These are phyloP conservation scores for Chrysocyon brachyurus DNA, from an alignment of 2,797 vertebrate genomes.

Conservation along the genomic window DNA sequence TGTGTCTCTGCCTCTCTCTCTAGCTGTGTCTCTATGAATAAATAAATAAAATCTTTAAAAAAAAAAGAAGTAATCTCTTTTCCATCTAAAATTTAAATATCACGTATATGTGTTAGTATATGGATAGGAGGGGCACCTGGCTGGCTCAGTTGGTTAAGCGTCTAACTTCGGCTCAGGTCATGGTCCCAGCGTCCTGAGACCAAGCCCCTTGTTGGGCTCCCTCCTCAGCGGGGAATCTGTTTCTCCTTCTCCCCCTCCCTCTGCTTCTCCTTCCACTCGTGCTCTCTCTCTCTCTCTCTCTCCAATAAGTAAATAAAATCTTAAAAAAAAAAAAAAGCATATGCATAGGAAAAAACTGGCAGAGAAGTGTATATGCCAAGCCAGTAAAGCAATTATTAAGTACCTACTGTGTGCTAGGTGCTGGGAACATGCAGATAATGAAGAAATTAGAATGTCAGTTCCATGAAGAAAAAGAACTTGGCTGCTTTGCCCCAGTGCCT, in stretches of 20 bases:
- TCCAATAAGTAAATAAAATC: background rate
- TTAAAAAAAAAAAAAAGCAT: background rate
- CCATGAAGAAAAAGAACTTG: background rate
- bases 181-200: background rate
- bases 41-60: no score
- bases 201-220: background rate
- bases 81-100: slow-evolving; percentile 30
- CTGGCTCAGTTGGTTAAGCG: background rate
- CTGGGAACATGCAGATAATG: background rate
- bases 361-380: background rate
- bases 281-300: background rate
- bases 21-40: no score
- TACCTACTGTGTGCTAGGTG: background rate
- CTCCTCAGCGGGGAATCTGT: background rate
- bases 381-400: background rate
- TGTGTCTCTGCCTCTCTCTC: no score
- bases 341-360: background rate
- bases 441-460: slow-evolving; percentile 36
- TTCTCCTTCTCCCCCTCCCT: background rate
- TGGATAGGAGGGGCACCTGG: background rate
- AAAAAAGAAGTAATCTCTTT: background rate
- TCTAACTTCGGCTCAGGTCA: background rate
- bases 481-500: background rate
- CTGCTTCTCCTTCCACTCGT: background rate
- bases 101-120: background rate